phyloP scores from a whole-genome alignment of 2,113 vertebrate genomes.

The Carettochelys insculpta region DNA sequence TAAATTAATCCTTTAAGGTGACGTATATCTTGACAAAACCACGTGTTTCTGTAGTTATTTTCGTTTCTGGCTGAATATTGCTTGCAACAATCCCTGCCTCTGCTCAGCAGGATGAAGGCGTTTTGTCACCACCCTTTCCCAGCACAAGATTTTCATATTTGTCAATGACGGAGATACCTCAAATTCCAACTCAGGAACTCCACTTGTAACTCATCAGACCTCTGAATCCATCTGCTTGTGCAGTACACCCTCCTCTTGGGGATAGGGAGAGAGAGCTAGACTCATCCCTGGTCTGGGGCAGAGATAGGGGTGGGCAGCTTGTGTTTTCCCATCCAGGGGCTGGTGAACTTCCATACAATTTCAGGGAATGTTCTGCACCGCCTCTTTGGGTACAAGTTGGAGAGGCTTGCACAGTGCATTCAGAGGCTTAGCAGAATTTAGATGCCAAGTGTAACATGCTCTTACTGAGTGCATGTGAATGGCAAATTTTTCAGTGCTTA shows the following conservation, averaged over 20 bases:
- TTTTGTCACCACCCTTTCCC: constrained; percentile 48
- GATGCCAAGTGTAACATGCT: background rate
- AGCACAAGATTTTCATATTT: constrained; percentile 31
- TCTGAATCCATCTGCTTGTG: background rate
- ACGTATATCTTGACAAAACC: constrained; percentile 44
- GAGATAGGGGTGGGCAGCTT: background rate
- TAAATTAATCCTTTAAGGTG: constrained; percentile 31
- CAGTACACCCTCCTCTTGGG: background rate
- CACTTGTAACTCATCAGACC: constrained; percentile 16
- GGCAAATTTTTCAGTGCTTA: background rate
- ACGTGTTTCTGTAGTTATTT: constrained; percentile 27
- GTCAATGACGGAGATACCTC: constrained; percentile 15
- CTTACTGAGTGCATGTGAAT: background rate
- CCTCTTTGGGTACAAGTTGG: background rate
- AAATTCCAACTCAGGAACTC: constrained; percentile 30
- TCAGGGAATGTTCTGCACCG: too few relatives aligned
- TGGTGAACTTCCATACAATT: background rate
- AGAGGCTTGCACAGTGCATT: background rate
- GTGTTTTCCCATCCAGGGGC: background rate
- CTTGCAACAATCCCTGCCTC: constrained; percentile 39
- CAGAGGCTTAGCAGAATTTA: background rate
- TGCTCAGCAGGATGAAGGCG: constrained; percentile 39
- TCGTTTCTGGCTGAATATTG: constrained; percentile 53
- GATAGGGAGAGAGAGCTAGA: rapidly evolving
- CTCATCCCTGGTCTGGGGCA: background rate